Conservation (phyloP, 2,113 vertebrate genomes). For the Rhea pennata region DNA sequence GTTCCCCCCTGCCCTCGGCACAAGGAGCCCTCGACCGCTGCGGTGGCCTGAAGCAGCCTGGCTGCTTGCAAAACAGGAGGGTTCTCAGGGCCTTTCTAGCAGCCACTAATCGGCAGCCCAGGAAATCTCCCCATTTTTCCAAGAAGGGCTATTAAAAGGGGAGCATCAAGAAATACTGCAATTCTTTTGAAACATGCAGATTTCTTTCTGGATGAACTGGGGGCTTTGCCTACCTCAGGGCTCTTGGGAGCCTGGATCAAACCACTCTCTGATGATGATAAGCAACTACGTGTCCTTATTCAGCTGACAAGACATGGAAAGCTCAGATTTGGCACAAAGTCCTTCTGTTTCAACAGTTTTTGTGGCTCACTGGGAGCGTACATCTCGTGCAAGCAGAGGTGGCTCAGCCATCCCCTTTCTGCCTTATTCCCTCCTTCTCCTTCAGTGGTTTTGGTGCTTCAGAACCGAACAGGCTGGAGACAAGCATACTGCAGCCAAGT, state of each 20-base stretch:
- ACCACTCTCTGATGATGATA: background rate
- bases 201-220: background rate
- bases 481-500: background rate
- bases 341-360: background rate
- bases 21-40: background rate
- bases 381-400: rapidly evolving
- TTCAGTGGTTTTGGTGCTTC: background rate
- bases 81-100: background rate
- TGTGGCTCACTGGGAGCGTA: background rate
- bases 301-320: background rate
- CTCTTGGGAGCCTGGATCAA: background rate
- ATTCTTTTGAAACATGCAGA: background rate
- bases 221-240: background rate
- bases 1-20: background rate
- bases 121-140: background rate
- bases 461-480: background rate
- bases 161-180: background rate
- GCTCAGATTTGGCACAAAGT: background rate
- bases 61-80: background rate
- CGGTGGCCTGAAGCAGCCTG: background rate
- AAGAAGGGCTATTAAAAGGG: background rate
- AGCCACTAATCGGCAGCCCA: background rate
- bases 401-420: background rate
- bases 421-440: background rate
- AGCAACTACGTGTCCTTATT: background rate